These are phyloP conservation scores for Candoia aspera DNA, from an alignment of 2,113 vertebrate genomes.

Conservation along the genomic window DNA sequence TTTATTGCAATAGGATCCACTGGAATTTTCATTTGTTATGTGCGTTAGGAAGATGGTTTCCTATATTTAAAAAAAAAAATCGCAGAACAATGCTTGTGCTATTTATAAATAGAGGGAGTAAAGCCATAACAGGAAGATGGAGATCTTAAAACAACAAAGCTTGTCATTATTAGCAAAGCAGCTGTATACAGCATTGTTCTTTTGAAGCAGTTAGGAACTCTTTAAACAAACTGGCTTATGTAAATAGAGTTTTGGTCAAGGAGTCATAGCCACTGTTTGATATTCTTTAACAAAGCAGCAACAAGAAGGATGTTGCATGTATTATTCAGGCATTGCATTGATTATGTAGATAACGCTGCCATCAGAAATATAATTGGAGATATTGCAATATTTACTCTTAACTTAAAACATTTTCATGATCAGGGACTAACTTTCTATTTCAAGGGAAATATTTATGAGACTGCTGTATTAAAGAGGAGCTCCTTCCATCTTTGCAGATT, in stretches of 20 bases:
- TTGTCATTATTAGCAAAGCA: conserved; percentile 51
- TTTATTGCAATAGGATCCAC: not conserved
- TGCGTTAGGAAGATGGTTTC: conserved; percentile 47
- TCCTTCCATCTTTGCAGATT: not conserved
- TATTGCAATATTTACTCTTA: not conserved
- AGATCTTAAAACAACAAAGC: conserved; percentile 63
- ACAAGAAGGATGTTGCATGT: not conserved
- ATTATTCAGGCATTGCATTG: not conserved
- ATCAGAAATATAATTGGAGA: not conserved
- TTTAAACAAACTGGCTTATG: conserved; percentile 55
- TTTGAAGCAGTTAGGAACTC: conserved; percentile 17
- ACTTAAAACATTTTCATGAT: not conserved
- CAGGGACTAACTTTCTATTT: not conserved
- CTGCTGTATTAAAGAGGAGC: not conserved
- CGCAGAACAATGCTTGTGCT: conserved; percentile 45
- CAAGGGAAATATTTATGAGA: not conserved
- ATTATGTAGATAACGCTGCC: not conserved
- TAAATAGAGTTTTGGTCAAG: conserved; percentile 28
- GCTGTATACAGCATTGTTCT: conserved; percentile 60
- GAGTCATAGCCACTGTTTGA: conserved; percentile 43
- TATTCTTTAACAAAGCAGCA: conserved; percentile 26
- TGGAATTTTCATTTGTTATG: conserved; percentile 33
- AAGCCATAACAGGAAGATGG: conserved; percentile 52
- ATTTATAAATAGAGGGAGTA: conserved; percentile 41
- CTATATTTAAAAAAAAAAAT: conserved; percentile 40